A percentile compares a stretch with the other conserved stretches of the same genome.
phyloP scores from a whole-genome alignment of 1,140 invertebrate genomes.

The Ectropis grisescens region DNA sequence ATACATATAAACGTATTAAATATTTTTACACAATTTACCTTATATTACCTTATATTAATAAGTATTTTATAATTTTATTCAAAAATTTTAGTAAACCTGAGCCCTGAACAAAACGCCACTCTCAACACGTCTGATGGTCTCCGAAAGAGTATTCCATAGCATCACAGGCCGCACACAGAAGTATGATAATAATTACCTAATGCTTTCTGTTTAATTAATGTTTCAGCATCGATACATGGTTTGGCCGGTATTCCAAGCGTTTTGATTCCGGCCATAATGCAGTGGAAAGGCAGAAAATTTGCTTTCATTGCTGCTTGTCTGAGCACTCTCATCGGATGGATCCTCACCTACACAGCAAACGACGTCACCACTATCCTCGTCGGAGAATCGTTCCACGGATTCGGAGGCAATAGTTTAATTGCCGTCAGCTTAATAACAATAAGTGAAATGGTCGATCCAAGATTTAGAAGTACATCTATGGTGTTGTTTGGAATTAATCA shows the following conservation, averaged over 20 bases:
- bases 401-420: constrained; percentile 3
- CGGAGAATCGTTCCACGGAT: constrained; percentile 7
- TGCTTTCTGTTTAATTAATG: too few relatives aligned
- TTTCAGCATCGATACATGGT: constrained; percentile 2
- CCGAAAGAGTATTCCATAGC: too few relatives aligned
- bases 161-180: too few relatives aligned
- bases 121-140: too few relatives aligned
- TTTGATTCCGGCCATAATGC: constrained; percentile 1
- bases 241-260: not conserved
- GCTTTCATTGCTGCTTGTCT: not conserved
- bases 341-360: not conserved
- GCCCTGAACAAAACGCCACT: too few relatives aligned
- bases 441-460: not conserved
- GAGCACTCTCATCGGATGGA: constrained; percentile 2
- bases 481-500: not conserved
- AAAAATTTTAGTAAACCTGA: too few relatives aligned
- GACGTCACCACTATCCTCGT: not conserved
- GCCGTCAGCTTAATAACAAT: not conserved
- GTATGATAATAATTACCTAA: too few relatives aligned
- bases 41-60: too few relatives aligned
- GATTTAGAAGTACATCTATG: not conserved
- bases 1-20: too few relatives aligned
- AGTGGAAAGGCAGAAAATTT: constrained; percentile 1
- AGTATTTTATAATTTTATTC: too few relatives aligned
- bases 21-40: too few relatives aligned